Evolutionary conservation across 2,797 vertebrate genomes (phyloP), one percentile per base, ranked within the genome.

Genomic region (Hydrolagus colliei): DNA sequence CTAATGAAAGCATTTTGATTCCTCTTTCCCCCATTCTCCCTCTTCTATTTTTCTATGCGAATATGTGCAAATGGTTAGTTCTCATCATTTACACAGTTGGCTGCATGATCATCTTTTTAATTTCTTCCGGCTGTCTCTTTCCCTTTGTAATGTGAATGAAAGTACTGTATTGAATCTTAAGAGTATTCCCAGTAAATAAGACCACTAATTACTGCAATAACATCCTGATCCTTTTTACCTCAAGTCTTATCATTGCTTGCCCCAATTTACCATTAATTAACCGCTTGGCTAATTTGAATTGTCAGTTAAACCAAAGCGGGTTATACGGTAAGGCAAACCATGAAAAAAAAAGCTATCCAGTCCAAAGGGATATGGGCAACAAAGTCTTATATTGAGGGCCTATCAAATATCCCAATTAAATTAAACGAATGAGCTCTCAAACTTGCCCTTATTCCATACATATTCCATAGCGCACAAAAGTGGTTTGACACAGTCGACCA

Each of bases 201-300:
- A 52, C 41, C 41, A n/a, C 75, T 77, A 77, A 77, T 77, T 77
- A 77, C 75, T 59, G 75, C 61, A 77, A 77, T 77, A 77, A 77
- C 18, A 77, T 61, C 10, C 52, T 59, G 52, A 41, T 77, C 18
- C 10, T 59, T 77, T 41, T 18, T n/a, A 77, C 75, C 75, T 20
- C 59, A 77, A 77, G 3, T 77, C 41, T 59, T 77, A 61, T 77
- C 75, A 77, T 77, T 77, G 75, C 75, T n/a, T 20, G 20, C 41
- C 18, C 75, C 41, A 61, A 27, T 77, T 41, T 77, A 20, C 75
- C 59, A 59, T 20, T 77, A 77, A 77, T 77, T 77, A 61, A 77
- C 59, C 75, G 16, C 75, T 77, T 59, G 18, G 75, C 52, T 77
- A 77, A 77, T 77, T 52, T 77, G 52, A 77, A 18, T 61, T 20